Evolutionary conservation across 2,113 vertebrate species (phyloP).

Genomic region (Hipposideros armiger): DNA sequence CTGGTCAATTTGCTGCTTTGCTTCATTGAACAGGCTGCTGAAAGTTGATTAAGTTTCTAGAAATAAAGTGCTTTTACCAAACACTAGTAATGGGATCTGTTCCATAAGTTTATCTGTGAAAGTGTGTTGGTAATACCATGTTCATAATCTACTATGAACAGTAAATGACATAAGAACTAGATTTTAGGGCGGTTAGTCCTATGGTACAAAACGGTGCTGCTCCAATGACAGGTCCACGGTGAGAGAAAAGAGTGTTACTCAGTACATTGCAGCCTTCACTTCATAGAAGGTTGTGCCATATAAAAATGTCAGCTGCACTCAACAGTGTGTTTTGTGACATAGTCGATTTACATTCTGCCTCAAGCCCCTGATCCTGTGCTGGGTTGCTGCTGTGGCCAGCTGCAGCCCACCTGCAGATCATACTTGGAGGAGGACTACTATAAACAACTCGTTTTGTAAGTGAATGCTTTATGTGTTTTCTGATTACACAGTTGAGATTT

Average conservation of each 20-base stretch:
- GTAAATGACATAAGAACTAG: not conserved
- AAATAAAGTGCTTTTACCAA: slow-evolving; percentile 29
- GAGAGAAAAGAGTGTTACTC: not conserved
- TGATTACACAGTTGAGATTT: not conserved
- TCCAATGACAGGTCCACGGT: not conserved
- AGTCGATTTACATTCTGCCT: not conserved
- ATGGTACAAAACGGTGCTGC: not conserved
- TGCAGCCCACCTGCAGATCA: not conserved
- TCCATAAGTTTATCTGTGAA: slow-evolving; percentile 14
- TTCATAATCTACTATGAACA: slow-evolving; percentile 51
- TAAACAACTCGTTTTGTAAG: not conserved
- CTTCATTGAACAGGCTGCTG: slow-evolving; percentile 45
- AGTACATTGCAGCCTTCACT: not conserved
- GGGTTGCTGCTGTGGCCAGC: not conserved
- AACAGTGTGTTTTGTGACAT: not conserved
- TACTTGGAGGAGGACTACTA: not conserved
- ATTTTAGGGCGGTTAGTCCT: not conserved
- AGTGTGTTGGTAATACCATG: slow-evolving; percentile 14
- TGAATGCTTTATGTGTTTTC: slow-evolving; percentile 1
- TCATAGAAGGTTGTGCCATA: slow-evolving; percentile 18
- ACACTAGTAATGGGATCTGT: not conserved
- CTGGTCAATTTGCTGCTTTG: not conserved
- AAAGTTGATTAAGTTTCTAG: slow-evolving; percentile 44
- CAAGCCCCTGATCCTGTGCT: not conserved
- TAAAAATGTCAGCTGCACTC: not conserved